Evolutionary conservation across 2,113 vertebrate genomes (phyloP).

Genomic region (Heterotis niloticus): DNA sequence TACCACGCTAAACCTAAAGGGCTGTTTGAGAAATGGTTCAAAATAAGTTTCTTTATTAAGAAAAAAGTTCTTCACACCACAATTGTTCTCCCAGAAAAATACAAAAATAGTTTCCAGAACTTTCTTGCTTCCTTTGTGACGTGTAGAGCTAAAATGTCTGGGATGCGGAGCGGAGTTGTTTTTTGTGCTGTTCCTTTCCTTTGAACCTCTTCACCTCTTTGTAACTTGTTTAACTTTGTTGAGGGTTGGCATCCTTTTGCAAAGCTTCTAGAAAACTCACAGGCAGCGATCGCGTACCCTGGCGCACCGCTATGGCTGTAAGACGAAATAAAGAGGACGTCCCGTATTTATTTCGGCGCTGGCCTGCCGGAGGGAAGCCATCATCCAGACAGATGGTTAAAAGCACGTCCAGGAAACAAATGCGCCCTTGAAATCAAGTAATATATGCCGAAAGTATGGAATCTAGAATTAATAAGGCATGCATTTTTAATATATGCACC

Average conservation of each 20-base stretch:
- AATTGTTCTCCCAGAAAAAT: background rate
- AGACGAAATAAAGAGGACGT: background rate
- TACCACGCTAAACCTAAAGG: background rate
- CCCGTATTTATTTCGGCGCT: background rate
- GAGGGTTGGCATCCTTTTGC: background rate
- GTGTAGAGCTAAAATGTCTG: background rate
- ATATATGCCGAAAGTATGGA: background rate
- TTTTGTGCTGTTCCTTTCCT: background rate
- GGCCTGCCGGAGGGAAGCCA: constrained; percentile 12
- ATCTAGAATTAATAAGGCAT: background rate
- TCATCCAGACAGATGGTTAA: constrained; percentile 25
- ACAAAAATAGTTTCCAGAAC: background rate
- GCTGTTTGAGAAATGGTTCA: background rate
- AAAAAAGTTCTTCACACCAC: too few species aligned
- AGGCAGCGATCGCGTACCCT: background rate
- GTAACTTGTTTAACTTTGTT: background rate
- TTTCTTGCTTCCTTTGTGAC: background rate
- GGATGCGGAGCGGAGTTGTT: background rate
- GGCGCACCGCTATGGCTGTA: background rate
- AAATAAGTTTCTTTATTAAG: background rate
- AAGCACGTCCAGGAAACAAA: constrained; percentile 16
- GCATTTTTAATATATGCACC: background rate
- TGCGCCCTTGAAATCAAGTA: background rate
- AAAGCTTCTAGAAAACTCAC: background rate
- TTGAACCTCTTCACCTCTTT: constrained; percentile 1